Evolutionary conservation across 2,797 vertebrate species (phyloP).

Genomic region (Acipenser transmontanus): DNA sequence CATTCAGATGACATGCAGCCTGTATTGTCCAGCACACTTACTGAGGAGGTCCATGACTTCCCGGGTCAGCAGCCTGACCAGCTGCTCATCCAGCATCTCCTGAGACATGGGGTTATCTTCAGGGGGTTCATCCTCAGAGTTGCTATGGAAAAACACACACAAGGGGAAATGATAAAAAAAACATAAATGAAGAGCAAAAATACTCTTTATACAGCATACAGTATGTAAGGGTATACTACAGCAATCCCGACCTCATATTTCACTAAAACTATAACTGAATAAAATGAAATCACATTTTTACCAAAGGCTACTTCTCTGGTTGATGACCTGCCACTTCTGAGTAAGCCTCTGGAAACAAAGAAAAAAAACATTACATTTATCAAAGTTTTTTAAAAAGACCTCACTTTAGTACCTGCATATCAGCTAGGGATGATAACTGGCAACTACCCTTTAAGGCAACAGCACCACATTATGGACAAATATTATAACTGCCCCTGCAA

Average conservation of each 20-base stretch:
- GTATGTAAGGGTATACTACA: too few species aligned
- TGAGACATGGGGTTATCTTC: conserved; percentile 86
- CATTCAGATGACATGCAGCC: too few species aligned
- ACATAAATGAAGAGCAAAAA: neutral
- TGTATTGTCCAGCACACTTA: conserved; percentile 50
- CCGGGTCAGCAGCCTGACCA: conserved; percentile 81
- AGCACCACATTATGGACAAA: too few species aligned
- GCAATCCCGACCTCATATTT: too few species aligned
- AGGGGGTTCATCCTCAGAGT: conserved; percentile 64
- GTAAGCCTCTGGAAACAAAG: conserved; percentile 71
- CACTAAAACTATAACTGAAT: neutral
- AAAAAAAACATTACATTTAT: neutral
- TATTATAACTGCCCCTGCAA: too few species aligned
- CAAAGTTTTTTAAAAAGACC: too few species aligned
- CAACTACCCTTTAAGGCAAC: too few species aligned
- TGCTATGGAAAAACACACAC: conserved; percentile 35
- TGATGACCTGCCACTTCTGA: conserved; percentile 86
- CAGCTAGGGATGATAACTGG: too few species aligned
- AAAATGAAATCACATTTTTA: conserved; percentile 41
- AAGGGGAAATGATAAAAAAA: neutral
- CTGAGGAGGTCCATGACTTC: conserved; percentile 90
- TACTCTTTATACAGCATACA: too few species aligned
- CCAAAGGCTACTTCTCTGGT: conserved; percentile 75
- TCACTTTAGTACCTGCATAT: too few species aligned
- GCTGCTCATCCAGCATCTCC: conserved; percentile 91